These are phyloP conservation scores for Quadroppia sp. DNA, from an alignment of 2,888 invertebrate genomes.

Conservation along the genomic window DNA sequence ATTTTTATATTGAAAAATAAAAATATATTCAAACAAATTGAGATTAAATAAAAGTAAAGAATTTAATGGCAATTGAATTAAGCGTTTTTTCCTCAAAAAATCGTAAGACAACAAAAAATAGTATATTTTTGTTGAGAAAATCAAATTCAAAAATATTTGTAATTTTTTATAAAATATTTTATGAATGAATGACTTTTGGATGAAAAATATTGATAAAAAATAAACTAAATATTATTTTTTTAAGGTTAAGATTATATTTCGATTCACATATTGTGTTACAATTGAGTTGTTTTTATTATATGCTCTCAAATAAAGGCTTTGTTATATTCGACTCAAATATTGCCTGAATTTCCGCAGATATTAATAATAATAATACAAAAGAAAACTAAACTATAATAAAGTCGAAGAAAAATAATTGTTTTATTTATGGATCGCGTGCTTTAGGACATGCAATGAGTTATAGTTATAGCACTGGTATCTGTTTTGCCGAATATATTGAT, in stretches of 20 bases:
- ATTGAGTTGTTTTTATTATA: background rate
- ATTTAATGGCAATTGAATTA: no score
- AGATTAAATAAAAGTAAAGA: no score
- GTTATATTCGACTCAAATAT: background rate
- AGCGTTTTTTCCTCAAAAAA: no score
- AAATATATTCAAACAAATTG: no score
- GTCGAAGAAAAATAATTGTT: background rate
- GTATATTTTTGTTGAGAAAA: no score
- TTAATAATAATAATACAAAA: background rate
- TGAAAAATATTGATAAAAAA: conserved; percentile 5
- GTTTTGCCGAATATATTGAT: no score
- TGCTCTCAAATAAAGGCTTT: background rate
- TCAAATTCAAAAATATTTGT: no score
- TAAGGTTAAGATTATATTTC: conserved; percentile 13
- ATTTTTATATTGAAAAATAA: no score
- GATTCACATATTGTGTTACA: background rate
- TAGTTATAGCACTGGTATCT: no score
- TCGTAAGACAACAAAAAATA: no score
- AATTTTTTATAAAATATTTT: background rate
- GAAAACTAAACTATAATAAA: background rate
- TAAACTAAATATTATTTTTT: background rate
- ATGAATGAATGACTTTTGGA: background rate
- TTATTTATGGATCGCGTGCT: background rate
- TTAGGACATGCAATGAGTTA: background rate
- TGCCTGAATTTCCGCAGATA: background rate